A percentile compares a stretch with the other conserved stretches of the same genome.
phyloP scores from a whole-genome alignment of 92 coral and sea anemone species.

The Parazoanthus darwini region DNA sequence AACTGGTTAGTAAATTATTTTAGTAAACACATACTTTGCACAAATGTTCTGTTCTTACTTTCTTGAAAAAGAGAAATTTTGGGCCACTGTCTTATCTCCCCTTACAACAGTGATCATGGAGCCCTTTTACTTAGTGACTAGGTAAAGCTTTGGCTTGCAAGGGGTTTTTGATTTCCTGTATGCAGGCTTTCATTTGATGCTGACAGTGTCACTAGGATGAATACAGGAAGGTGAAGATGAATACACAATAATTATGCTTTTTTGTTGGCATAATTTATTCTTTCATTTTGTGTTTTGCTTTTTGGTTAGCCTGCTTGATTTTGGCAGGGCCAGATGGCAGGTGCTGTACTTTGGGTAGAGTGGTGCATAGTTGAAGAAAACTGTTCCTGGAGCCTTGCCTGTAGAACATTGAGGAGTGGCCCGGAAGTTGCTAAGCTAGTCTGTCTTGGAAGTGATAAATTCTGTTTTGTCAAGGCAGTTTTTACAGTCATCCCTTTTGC shows the following conservation, averaged over 20 bases:
- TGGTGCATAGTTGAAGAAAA: no score
- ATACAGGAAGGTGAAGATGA: conserved; percentile 33
- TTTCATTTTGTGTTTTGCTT: conserved; percentile 63
- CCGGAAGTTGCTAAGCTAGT: no score
- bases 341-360: no score
- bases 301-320: conserved; percentile 31
- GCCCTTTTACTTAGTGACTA: conserved; percentile 53
- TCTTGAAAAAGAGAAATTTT: conserved; percentile 34
- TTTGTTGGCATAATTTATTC: conserved; percentile 46
- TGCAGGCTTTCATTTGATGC: conserved; percentile 49
- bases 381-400: no score
- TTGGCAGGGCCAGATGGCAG: not conserved
- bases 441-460: no score
- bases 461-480: no score
- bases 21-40: no score
- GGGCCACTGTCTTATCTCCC: conserved; percentile 9
- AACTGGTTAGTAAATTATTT: no score
- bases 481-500: no score
- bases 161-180: conserved; percentile 44
- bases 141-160: conserved; percentile 58
- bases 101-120: conserved; percentile 58
- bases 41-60: not conserved
- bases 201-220: conserved; percentile 49
- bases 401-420: no score
- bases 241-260: conserved; percentile 39